Percentiles rank a stretch among this genome's conserved stretches.
Evolutionary conservation across 1,140 invertebrate genomes (phyloP).

Genomic region (Heliconius hermathena): DNA sequence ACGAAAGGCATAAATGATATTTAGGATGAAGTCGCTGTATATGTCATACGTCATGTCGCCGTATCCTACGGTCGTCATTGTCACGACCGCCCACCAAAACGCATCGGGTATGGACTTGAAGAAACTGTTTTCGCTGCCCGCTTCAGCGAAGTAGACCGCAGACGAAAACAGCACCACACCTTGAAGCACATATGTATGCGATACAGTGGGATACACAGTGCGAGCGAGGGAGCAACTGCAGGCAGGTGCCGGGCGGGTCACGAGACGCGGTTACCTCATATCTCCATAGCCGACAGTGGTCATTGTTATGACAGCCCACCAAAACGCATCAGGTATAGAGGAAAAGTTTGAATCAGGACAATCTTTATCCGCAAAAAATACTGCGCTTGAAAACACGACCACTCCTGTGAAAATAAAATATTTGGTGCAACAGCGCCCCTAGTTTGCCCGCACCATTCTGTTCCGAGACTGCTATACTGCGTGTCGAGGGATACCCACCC

Average conservation of each 20-base stretch:
- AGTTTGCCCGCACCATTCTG: slow-evolving; percentile 47
- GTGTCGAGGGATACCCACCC: slow-evolving; percentile 5
- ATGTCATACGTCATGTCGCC: slow-evolving; percentile 98
- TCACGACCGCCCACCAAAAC: slow-evolving; percentile 99
- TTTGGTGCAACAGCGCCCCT: slow-evolving; percentile 57
- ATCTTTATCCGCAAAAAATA: slow-evolving; percentile 99
- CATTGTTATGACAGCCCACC: slow-evolving; percentile 97
- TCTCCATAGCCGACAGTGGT: slow-evolving; percentile 99
- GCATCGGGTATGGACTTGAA: slow-evolving; percentile 99
- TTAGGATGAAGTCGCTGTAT: slow-evolving; percentile 77
- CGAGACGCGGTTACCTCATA: slow-evolving; percentile 90
- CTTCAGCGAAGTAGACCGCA: slow-evolving; percentile 99
- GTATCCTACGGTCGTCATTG: slow-evolving; percentile 99
- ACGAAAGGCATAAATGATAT: slow-evolving; percentile 74
- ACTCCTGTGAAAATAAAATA: slow-evolving; percentile 88
- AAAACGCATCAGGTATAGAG: slow-evolving; percentile 98
- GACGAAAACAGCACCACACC: slow-evolving; percentile 99
- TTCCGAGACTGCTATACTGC: slow-evolving; percentile 29
- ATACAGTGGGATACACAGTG: slow-evolving; percentile 76
- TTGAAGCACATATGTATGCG: slow-evolving; percentile 85
- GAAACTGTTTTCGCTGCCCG: slow-evolving; percentile 98
- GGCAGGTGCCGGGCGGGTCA: slow-evolving; percentile 63
- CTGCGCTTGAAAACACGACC: slow-evolving; percentile 98
- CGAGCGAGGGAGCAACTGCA: slow-evolving; percentile 66
- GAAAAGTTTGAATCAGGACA: slow-evolving; percentile 98